Conservation (phyloP, 1,140 invertebrate genomes). For the Cryptotermes secundus region DNA sequence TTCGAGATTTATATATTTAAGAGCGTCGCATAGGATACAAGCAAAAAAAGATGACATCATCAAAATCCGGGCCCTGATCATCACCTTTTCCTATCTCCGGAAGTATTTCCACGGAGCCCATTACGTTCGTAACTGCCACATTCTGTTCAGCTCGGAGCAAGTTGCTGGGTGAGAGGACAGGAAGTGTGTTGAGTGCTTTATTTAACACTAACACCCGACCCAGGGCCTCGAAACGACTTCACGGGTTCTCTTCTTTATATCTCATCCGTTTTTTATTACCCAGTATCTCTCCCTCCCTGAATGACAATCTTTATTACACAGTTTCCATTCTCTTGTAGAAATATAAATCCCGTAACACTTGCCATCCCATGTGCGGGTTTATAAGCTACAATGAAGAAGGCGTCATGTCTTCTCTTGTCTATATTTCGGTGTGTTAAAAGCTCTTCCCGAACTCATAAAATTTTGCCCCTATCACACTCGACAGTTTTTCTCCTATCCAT, state of each 20-base stretch:
- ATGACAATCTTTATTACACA: constrained; percentile 9
- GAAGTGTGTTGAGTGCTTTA: constrained; percentile 2
- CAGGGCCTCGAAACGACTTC: neutral
- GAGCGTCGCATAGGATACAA: too few relatives aligned
- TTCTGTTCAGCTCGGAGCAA: neutral
- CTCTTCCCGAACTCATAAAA: constrained; percentile 16
- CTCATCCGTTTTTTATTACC: neutral
- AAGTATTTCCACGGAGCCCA: too few relatives aligned
- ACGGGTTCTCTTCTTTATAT: too few relatives aligned
- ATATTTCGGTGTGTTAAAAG: constrained; percentile 5
- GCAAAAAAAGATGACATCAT: too few relatives aligned
- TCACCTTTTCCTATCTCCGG: too few relatives aligned
- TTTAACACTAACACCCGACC: neutral
- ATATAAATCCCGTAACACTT: constrained; percentile 10
- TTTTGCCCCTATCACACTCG: neutral
- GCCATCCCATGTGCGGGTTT: neutral
- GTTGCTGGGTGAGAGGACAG: neutral
- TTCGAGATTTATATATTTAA: too few relatives aligned
- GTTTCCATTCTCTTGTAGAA: neutral
- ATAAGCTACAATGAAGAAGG: neutral
- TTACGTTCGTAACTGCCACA: too few relatives aligned
- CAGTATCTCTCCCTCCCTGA: neutral
- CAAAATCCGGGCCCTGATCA: too few relatives aligned
- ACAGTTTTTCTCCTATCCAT: neutral
- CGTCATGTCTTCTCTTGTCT: neutral